Percentiles rank a stretch among this genome's conserved stretches.
phyloP scores from a whole-genome alignment of 2,888 invertebrate species.

The Himalopsyche anomala region DNA sequence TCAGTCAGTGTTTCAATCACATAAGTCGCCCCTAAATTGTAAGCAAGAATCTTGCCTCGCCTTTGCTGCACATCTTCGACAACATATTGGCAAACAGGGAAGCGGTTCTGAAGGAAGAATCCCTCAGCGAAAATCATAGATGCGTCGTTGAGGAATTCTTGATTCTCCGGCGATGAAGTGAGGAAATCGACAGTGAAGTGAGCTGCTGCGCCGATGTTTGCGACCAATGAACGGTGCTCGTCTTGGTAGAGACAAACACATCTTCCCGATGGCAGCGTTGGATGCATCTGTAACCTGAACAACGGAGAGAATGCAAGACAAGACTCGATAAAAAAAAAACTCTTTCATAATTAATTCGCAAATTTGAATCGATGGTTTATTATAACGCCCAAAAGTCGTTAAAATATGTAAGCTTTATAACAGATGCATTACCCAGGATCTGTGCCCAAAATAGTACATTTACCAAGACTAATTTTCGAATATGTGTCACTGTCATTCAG shows the following conservation, averaged over 20 bases:
- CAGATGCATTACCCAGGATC: too few species aligned
- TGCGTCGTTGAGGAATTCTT: conserved; percentile 66
- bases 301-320: not conserved
- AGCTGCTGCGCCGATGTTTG: conserved; percentile 77
- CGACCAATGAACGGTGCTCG: conserved; percentile 73
- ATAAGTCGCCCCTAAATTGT: conserved; percentile 77
- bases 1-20: conserved; percentile 72
- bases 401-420: too few species aligned
- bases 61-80: conserved; percentile 70
- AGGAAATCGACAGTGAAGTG: conserved; percentile 70
- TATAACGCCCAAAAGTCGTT: too few species aligned
- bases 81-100: conserved; percentile 72
- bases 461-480: too few species aligned
- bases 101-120: conserved; percentile 77
- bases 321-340: not conserved
- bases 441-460: too few species aligned
- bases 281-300: conserved; percentile 52
- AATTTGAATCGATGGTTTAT: too few species aligned
- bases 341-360: too few species aligned
- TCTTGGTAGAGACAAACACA: conserved; percentile 75
- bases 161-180: conserved; percentile 62
- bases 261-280: conserved; percentile 72
- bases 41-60: conserved; percentile 71
- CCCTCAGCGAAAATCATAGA: conserved; percentile 76
- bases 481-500: too few species aligned